Evolutionary conservation across 2,888 invertebrate genomes (phyloP), one percentile per base, ranked within the genome.

Genomic region (Tipula vernalis): DNA sequence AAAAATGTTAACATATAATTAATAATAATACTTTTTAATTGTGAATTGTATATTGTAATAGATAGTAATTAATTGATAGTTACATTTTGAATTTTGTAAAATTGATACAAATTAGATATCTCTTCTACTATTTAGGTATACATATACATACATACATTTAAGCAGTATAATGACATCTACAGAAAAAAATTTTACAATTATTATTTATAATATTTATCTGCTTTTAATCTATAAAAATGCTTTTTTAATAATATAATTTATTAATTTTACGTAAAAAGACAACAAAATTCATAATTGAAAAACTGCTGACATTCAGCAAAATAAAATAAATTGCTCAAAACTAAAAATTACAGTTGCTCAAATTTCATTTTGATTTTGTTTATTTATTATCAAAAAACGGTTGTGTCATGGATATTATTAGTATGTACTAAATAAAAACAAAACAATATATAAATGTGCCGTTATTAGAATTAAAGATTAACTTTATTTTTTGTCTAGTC

Each of bases 381-480:
- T 39, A n/a, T 13, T 42, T 41, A 41, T 44, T 39, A 18, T 39
- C n/a, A 41, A 18, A n/a, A 85, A 85, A 85, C 42, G 85, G 85
- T 85, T 42, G 42, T 42, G 85, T 42, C 0, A 41, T 71, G 71
- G 28, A n/a, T n/a, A n/a, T n/a, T 71, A 71, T 71, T 12, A 71
- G 71, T 71, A 71, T n/a, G n/a, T n/a, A n/a, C 10, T 28, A 71
- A 71, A 44, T 12, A 85, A 85, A 85, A 44, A 42, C 10, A 42
- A 42, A 84, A 85, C 42, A 85, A 85, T 85, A 85, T 85, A 28
- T 85, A 85, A 41, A 84, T 85, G 85, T 85, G 85, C 85, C 85
- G 85, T 85, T 85, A 85, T 85, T 85, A 85, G 85, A 84, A 84
- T 84, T 84, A 39, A 84, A 84, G n/a, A 39, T 84, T 84, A 84